These are phyloP conservation scores for Ptilorrhoa leucosticta DNA, from an alignment of 2,113 vertebrate genomes.

Conservation along the genomic window DNA sequence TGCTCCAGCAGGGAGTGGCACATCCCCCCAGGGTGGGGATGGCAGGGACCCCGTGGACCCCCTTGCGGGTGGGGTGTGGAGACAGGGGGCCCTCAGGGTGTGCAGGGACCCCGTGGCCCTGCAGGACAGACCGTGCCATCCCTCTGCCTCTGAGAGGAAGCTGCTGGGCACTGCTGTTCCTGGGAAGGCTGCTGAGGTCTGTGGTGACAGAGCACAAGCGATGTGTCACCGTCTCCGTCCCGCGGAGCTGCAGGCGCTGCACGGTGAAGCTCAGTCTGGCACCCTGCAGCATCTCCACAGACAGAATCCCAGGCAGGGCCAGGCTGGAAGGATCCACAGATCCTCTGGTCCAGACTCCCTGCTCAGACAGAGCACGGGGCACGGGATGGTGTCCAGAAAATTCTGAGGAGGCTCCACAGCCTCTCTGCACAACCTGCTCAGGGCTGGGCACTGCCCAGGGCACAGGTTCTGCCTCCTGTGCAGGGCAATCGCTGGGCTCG, in stretches of 20 bases:
- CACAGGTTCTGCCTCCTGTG: neutral
- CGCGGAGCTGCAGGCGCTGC: neutral
- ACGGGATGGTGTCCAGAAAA: neutral
- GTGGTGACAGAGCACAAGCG: neutral
- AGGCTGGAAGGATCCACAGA: neutral
- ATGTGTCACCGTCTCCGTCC: accelerated
- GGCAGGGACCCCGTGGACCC: accelerated
- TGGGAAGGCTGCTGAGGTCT: neutral
- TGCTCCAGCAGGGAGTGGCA: accelerated
- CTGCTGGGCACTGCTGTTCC: neutral
- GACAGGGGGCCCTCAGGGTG: neutral
- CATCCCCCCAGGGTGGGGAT: accelerated
- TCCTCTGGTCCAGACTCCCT: neutral
- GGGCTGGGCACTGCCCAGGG: neutral
- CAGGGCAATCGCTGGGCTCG: neutral
- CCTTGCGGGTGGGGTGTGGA: too few species aligned
- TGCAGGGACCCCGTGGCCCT: neutral
- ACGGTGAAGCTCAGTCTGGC: neutral
- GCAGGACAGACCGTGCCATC: accelerated
- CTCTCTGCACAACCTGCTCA: neutral
- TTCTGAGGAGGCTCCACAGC: neutral
- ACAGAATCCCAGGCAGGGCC: neutral
- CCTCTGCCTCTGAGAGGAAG: neutral
- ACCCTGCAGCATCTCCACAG: neutral
- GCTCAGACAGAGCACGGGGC: too few species aligned